Evolutionary conservation across 1,140 invertebrate species (phyloP).

Genomic region (Diabrotica virgifera): DNA sequence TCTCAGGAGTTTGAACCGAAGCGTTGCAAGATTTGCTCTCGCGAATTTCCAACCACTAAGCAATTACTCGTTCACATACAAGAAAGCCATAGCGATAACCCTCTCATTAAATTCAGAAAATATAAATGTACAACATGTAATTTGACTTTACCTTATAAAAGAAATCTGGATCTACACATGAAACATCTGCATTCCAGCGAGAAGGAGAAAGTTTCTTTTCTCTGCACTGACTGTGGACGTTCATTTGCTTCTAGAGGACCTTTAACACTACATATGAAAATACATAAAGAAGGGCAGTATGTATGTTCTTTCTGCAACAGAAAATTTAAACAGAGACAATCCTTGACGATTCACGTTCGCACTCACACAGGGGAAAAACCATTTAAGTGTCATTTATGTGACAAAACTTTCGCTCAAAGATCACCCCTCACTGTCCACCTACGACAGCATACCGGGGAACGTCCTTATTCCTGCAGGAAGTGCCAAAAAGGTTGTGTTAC

Average conservation of each 20-base stretch:
- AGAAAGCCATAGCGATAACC: neutral
- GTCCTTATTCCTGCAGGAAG: conserved; percentile 65
- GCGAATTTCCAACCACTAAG: neutral
- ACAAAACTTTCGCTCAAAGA: neutral
- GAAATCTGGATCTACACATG: neutral
- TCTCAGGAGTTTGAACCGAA: too few species aligned
- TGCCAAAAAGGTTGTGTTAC: conserved; percentile 54
- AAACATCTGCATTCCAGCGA: neutral
- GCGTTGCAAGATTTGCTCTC: neutral
- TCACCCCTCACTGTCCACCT: conserved; percentile 60
- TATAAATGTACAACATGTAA: neutral
- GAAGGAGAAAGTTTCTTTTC: neutral
- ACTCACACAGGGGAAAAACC: conserved; percentile 32
- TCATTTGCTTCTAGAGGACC: too few species aligned
- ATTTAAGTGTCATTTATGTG: conserved; percentile 26
- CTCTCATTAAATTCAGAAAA: neutral
- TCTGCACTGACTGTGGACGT: neutral
- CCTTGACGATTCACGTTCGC: conserved; percentile 9
- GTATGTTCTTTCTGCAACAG: too few species aligned
- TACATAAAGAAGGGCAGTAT: too few species aligned
- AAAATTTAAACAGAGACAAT: neutral
- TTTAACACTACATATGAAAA: too few species aligned
- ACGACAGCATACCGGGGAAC: conserved; percentile 69
- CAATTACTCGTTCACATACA: neutral
- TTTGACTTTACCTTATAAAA: neutral